Conservation (phyloP, 1,140 invertebrate genomes). For the Campoletis sonorensis region DNA sequence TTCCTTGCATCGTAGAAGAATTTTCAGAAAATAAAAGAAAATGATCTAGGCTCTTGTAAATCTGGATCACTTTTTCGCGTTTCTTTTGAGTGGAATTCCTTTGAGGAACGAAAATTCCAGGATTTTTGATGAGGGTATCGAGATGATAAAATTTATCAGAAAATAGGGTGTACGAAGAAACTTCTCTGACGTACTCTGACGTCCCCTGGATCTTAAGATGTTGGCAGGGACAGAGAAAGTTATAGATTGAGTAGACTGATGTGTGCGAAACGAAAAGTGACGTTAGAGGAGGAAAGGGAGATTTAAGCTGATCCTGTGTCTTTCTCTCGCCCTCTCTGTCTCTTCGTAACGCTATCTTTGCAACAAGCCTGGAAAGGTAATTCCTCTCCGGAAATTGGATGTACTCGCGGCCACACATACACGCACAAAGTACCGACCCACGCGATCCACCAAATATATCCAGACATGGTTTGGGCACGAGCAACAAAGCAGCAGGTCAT, state of each 20-base stretch:
- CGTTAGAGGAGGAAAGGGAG: conserved; percentile 35
- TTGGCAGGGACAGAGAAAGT: conserved; percentile 3
- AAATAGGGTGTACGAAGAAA: conserved; percentile 19
- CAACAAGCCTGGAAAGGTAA: conserved; percentile 55
- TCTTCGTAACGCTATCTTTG: conserved; percentile 25
- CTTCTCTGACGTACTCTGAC: neutral
- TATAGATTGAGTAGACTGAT: conserved; percentile 6
- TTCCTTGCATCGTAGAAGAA: too few relatives aligned
- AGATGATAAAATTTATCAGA: conserved; percentile 23
- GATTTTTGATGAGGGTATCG: neutral
- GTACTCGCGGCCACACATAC: conserved; percentile 50
- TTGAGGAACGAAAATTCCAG: neutral
- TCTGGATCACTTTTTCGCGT: too few relatives aligned
- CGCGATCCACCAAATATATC: conserved; percentile 8
- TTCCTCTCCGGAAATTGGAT: conserved; percentile 68
- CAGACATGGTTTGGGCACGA: neutral
- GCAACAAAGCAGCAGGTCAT: neutral
- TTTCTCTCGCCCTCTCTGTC: conserved; percentile 14
- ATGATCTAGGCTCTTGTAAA: too few relatives aligned
- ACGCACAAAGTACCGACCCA: conserved; percentile 20
- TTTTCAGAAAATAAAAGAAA: too few relatives aligned
- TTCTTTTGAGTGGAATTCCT: too few relatives aligned
- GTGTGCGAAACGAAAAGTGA: neutral
- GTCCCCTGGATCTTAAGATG: conserved; percentile 3
- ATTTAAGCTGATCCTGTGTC: conserved; percentile 60